Base-by-base conservation (phyloP, 2,113 vertebrate species). In the Menura novaehollandiae region DNA sequence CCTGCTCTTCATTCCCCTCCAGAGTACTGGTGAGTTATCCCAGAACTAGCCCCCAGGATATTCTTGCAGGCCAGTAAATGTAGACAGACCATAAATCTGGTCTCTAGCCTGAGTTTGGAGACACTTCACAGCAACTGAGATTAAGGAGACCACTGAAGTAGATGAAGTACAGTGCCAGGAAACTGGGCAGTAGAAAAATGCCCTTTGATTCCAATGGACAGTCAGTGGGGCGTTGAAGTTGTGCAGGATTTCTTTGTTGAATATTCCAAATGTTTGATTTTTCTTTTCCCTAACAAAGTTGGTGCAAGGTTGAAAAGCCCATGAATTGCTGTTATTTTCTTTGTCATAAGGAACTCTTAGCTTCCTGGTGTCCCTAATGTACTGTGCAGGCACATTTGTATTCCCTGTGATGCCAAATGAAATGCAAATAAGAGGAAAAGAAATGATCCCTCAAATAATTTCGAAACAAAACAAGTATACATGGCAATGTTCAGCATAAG, bases 331-430 rank as follows among this genome's bases (percentile, higher is more conserved):
- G 37, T 32, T 63, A 9, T 30, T 52, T 67, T 33, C 51, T 19
- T 24, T 55, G 11, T 39, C 27, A 16, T 16, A n/a, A 60, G 35
- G 51, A 51, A 4, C 33, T 47, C 20, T 24, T 44, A 22, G 20
- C 23, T 93, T 64, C 32, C 66, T 56, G 15, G 3, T 60, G 37
- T 49, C 18, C 24, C 11, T 67, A 22, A 47, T 9, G 24, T 1
- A 2, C 10, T 33, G 10, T 26, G 17, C n/a, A 58, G 37, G 23
- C 16, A 17, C 0, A 0, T 26, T 66, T 33, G 13, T 68, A 46
- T 39, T 53, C 30, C 21, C 35, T 24, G 15, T 67, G 39, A 13
- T 47, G 37, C 16, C 35, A 67, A 46, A 33, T 21, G 12, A 86
- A 75, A 87, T 86, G 18, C 5, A 44, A 76, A 35, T 37, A 39